A percentile compares a stretch with the other conserved stretches of the same genome.
phyloP scores from a whole-genome alignment of 2,888 invertebrate species.

The Physocephala rufipes region DNA sequence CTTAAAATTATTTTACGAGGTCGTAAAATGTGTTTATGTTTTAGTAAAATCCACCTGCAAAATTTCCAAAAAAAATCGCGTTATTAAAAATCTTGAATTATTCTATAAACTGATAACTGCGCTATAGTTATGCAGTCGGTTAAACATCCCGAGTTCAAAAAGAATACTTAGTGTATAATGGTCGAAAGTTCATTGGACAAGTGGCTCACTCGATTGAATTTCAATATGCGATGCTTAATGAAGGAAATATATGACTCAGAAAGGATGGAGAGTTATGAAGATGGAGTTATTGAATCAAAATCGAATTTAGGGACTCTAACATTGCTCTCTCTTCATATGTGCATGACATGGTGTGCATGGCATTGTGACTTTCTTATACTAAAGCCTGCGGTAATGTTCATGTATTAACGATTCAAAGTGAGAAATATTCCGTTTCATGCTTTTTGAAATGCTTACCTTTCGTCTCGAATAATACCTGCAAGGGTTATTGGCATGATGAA shows the following conservation, averaged over 20 bases:
- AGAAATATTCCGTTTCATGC: neutral
- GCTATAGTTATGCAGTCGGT: too few species aligned
- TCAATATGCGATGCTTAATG: neutral
- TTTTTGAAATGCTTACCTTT: neutral
- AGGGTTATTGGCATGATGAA: neutral
- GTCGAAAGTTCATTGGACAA: neutral
- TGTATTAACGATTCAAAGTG: neutral
- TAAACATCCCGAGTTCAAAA: too few species aligned
- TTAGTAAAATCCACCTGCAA: too few species aligned
- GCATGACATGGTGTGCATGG: neutral
- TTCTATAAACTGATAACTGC: too few species aligned
- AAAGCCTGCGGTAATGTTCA: neutral
- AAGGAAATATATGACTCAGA: neutral
- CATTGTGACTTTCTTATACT: neutral
- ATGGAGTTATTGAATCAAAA: neutral
- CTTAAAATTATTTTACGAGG: too few species aligned
- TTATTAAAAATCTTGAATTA: too few species aligned
- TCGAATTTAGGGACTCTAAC: neutral
- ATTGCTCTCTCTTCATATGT: too few species aligned
- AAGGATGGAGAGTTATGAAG: neutral
- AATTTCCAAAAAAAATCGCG: too few species aligned
- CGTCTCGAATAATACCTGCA: neutral
- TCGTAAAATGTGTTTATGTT: too few species aligned
- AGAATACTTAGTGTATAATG: neutral
- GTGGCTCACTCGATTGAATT: neutral